phyloP scores from a whole-genome alignment of 2,888 invertebrate species.

The Laspeyria flexula region DNA sequence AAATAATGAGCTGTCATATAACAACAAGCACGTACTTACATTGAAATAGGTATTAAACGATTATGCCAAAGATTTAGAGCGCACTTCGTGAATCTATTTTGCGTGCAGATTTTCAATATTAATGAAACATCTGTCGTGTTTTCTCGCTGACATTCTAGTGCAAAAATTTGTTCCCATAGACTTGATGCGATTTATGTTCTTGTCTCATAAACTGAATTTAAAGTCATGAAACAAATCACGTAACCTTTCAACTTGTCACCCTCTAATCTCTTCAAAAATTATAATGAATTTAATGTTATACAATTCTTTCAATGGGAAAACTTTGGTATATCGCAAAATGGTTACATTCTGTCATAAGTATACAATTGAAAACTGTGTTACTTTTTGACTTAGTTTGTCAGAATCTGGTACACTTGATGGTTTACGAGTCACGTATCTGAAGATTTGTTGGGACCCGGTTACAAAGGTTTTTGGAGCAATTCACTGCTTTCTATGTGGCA shows the following conservation, averaged over 20 bases:
- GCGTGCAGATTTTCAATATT: too few relatives aligned
- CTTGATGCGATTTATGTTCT: too few relatives aligned
- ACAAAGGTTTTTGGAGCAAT: conserved; percentile 20
- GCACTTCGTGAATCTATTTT: too few relatives aligned
- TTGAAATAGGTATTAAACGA: too few relatives aligned
- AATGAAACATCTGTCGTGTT: too few relatives aligned
- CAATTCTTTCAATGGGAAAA: conserved; percentile 22
- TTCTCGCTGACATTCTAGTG: too few relatives aligned
- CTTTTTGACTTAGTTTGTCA: conserved; percentile 2
- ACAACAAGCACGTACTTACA: too few relatives aligned
- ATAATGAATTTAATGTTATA: conserved; percentile 11
- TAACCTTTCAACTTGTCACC: not conserved
- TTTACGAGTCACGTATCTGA: conserved; percentile 3
- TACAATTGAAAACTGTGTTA: not conserved
- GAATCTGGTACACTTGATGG: not conserved
- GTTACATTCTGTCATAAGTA: not conserved
- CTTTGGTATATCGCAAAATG: conserved; percentile 1
- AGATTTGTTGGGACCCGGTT: conserved; percentile 25
- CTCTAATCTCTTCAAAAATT: conserved; percentile 17
- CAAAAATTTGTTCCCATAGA: too few relatives aligned
- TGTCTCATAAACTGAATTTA: too few relatives aligned
- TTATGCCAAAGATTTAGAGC: too few relatives aligned
- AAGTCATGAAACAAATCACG: not conserved
- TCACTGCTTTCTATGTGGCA: conserved; percentile 20
- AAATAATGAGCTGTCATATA: too few relatives aligned